Conservation (phyloP, 2,888 invertebrate species). For the Dynastes grantii region DNA sequence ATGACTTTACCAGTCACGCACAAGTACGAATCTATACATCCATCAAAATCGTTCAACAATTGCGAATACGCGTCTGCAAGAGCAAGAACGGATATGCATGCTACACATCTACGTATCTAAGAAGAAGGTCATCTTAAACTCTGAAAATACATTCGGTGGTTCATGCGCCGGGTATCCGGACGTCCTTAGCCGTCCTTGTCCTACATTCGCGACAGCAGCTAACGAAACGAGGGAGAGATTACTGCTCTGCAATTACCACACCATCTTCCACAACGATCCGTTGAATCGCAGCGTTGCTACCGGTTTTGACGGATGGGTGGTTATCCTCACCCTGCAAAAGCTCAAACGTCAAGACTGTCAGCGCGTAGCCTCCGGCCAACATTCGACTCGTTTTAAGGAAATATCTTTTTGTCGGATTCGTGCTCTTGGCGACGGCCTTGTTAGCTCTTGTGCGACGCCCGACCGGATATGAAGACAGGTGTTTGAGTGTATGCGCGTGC, state of each 20-base stretch:
- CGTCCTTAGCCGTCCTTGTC: conserved; percentile 41
- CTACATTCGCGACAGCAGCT: conserved; percentile 23
- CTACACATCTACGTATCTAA: neutral
- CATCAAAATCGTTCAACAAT: conserved; percentile 15
- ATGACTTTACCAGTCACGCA: neutral
- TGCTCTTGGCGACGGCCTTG: conserved; percentile 42
- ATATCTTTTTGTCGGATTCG: conserved; percentile 9
- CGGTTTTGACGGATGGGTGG: conserved; percentile 2
- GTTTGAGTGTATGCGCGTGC: neutral
- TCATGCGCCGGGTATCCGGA: conserved; percentile 35
- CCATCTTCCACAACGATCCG: conserved; percentile 3
- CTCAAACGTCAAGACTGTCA: conserved; percentile 22
- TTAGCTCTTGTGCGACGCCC: conserved; percentile 30
- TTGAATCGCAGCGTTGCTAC: neutral
- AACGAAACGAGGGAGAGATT: conserved; percentile 9
- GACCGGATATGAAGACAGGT: neutral
- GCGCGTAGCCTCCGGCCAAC: conserved; percentile 10
- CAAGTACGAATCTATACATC: conserved; percentile 33
- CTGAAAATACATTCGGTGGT: conserved; percentile 41
- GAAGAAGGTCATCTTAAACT: conserved; percentile 31
- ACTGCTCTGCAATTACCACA: neutral
- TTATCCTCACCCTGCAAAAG: conserved; percentile 25
- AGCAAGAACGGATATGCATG: neutral
- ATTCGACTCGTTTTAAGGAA: conserved; percentile 27
- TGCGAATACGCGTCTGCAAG: neutral